Percentiles rank a stretch among this genome's conserved stretches.
These are phyloP conservation scores for Phylloscopus trochilus DNA, from an alignment of 2,113 vertebrate species.

Conservation along the genomic window DNA sequence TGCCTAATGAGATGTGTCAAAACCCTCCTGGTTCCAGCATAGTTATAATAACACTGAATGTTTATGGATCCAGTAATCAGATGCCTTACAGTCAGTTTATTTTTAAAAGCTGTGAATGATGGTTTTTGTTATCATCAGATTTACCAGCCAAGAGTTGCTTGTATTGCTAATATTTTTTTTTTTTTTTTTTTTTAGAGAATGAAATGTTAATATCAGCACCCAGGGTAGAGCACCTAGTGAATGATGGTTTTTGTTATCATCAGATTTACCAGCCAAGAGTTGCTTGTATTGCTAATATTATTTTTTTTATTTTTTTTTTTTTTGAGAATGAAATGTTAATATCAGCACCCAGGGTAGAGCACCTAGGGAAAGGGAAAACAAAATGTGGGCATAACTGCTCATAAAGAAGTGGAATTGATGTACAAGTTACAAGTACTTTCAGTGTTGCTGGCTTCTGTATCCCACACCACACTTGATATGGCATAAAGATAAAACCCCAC, in stretches of 20 bases:
- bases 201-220: neutral
- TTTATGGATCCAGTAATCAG: neutral
- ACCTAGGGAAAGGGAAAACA: neutral
- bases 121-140: neutral
- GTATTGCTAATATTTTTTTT: neutral
- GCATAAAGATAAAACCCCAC: neutral
- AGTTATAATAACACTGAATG: neutral
- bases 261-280: neutral
- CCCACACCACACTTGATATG: neutral
- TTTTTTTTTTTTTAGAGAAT: neutral
- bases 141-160: neutral
- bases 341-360: neutral
- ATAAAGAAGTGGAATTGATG: neutral
- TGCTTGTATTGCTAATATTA: neutral
- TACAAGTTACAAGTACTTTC: neutral
- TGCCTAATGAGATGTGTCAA: neutral
- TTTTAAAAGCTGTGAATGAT: conserved; percentile 13
- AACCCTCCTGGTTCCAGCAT: neutral
- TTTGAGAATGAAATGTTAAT: neutral
- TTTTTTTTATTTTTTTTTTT: no score
- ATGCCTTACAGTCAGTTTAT: neutral
- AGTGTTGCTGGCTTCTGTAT: neutral
- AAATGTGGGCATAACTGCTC: neutral
- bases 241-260: neutral
- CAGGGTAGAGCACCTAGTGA: neutral